Evolutionary conservation across 2,888 invertebrate species (phyloP).

Genomic region (Tachina grossa): DNA sequence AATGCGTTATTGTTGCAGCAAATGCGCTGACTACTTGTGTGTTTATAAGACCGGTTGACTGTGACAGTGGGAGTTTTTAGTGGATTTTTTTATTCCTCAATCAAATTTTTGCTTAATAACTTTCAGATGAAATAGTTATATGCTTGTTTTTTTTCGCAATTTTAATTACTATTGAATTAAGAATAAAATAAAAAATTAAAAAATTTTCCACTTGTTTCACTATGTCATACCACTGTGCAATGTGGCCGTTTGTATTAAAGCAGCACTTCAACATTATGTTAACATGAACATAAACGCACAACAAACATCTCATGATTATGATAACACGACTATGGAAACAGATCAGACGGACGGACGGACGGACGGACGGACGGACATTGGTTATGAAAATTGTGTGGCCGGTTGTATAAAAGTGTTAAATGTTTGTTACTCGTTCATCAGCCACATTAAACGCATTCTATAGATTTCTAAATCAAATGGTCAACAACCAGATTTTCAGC

Average conservation of each 20-base stretch:
- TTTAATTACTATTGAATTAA: too few species aligned
- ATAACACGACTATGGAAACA: constrained; percentile 51
- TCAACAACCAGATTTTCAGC: constrained; percentile 15
- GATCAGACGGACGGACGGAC: not conserved
- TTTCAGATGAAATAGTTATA: not conserved
- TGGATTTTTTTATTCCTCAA: too few species aligned
- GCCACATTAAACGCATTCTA: constrained; percentile 17
- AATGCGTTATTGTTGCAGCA: constrained; percentile 7
- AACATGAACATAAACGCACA: constrained; percentile 58
- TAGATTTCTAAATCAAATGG: constrained; percentile 26
- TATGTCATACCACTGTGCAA: constrained; percentile 13
- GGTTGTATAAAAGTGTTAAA: constrained; percentile 36
- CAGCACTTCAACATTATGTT: constrained; percentile 58
- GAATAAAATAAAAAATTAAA: too few species aligned
- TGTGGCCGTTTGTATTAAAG: constrained; percentile 34
- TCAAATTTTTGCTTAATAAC: not conserved
- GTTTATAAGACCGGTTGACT: not conserved
- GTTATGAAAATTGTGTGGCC: not conserved
- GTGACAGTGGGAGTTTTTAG: constrained; percentile 2
- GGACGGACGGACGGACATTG: too few species aligned
- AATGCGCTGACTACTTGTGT: constrained; percentile 33
- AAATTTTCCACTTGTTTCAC: not conserved
- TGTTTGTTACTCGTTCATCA: constrained; percentile 12
- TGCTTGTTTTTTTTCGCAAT: too few species aligned
- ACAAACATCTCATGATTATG: constrained; percentile 67